Evolutionary conservation across 1,140 invertebrate species (phyloP).

Genomic region (Drosophila sturtevanti): DNA sequence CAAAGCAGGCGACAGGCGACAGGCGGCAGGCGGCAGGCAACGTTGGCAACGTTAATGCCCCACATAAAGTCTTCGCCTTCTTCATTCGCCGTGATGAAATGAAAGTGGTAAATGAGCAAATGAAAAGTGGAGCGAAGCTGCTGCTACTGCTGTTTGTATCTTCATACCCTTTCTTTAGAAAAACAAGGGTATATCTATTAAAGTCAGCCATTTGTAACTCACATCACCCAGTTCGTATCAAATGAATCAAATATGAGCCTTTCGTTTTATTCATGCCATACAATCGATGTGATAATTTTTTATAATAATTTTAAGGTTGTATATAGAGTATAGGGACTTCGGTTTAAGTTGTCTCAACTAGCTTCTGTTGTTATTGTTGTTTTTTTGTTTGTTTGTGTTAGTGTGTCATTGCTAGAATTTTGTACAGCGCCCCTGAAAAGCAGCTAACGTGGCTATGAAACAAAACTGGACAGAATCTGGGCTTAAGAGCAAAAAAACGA

Average conservation of each 20-base stretch:
- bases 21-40: slow-evolving; percentile 25
- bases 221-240: too few relatives aligned
- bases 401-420: slow-evolving; percentile 13
- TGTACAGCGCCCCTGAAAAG: slow-evolving; percentile 48
- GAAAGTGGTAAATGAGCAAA: slow-evolving; percentile 26
- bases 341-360: too few relatives aligned
- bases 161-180: neutral
- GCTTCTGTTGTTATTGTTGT: too few relatives aligned
- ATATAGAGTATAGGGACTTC: neutral
- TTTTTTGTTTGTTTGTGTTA: slow-evolving; percentile 40
- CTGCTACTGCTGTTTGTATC: neutral
- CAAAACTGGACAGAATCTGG: slow-evolving; percentile 13
- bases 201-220: neutral
- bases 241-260: too few relatives aligned
- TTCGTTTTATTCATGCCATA: too few relatives aligned
- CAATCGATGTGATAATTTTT: too few relatives aligned
- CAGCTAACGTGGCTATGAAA: neutral
- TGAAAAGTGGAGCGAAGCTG: slow-evolving; percentile 12
- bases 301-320: too few relatives aligned
- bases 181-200: neutral
- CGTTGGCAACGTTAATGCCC: slow-evolving; percentile 50
- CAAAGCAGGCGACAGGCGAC: neutral
- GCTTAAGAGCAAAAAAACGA: slow-evolving; percentile 13
- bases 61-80: slow-evolving; percentile 39
- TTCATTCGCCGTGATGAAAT: slow-evolving; percentile 10